These are phyloP conservation scores for rabbit (Oryctolagus cuniculus) DNA, from an alignment of 2,113 vertebrate species.

Conservation along the genomic window mOryCun1.1 NC_091451.1:36989501-36990000, in stretches of 20 bases:
- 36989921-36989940: constrained; percentile 31
- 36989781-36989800: not conserved
- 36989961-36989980: not conserved
- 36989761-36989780: not conserved
- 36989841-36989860: not conserved
- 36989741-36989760: not conserved
- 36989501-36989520: not conserved
- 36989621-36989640: not conserved
- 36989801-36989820: not conserved
- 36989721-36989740: not conserved
- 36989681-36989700: not conserved
- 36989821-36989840: not conserved
- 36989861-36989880: not conserved
- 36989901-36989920: not conserved
- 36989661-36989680: not conserved
- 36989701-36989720: not conserved
- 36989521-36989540: not conserved
- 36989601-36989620: not conserved
- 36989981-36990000: not conserved
- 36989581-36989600: not conserved
- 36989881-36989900: constrained; percentile 5
- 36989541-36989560: not conserved
- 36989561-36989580: not conserved
- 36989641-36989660: not conserved
- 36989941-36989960: not conserved